Conservation (phyloP, 2,888 invertebrate genomes). For the Orthonevra nobilis region DNA sequence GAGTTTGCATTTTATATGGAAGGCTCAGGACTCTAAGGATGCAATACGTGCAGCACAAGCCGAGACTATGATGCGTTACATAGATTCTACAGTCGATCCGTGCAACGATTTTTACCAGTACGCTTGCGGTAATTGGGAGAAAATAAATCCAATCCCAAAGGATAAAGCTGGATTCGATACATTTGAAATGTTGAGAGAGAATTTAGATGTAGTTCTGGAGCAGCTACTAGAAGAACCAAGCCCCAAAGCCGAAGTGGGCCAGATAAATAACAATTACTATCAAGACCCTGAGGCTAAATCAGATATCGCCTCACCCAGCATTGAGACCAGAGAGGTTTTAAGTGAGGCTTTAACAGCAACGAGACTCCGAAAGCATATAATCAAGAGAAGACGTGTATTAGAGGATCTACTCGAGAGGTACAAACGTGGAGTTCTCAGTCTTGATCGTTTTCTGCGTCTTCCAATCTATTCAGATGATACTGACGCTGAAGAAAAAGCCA, state of each 20-base stretch:
- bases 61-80: slow-evolving; percentile 87
- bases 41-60: slow-evolving; percentile 84
- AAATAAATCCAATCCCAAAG: slow-evolving; percentile 91
- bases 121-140: slow-evolving; percentile 93
- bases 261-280: slow-evolving; percentile 72
- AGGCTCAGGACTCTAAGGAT: slow-evolving; percentile 78
- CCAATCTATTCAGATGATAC: slow-evolving; percentile 49
- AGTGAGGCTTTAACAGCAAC: slow-evolving; percentile 70
- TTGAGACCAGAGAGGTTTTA: slow-evolving; percentile 22
- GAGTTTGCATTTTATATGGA: slow-evolving; percentile 74
- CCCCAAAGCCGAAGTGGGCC: slow-evolving; percentile 49
- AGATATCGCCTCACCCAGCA: slow-evolving; percentile 66
- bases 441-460: slow-evolving; percentile 2
- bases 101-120: slow-evolving; percentile 92
- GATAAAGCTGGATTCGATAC: slow-evolving; percentile 94
- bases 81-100: slow-evolving; percentile 87
- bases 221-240: slow-evolving; percentile 83
- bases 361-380: slow-evolving; percentile 74
- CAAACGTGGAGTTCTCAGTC: slow-evolving; percentile 73
- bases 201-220: slow-evolving; percentile 85
- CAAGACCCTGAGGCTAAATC: slow-evolving; percentile 69
- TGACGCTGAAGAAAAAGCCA: slow-evolving; percentile 90
- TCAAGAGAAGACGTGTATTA: slow-evolving; percentile 73
- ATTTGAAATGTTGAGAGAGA: slow-evolving; percentile 93
- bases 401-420: slow-evolving; percentile 75